phyloP scores from a whole-genome alignment of 2,888 invertebrate species.

The Polydrusus cervinus region DNA sequence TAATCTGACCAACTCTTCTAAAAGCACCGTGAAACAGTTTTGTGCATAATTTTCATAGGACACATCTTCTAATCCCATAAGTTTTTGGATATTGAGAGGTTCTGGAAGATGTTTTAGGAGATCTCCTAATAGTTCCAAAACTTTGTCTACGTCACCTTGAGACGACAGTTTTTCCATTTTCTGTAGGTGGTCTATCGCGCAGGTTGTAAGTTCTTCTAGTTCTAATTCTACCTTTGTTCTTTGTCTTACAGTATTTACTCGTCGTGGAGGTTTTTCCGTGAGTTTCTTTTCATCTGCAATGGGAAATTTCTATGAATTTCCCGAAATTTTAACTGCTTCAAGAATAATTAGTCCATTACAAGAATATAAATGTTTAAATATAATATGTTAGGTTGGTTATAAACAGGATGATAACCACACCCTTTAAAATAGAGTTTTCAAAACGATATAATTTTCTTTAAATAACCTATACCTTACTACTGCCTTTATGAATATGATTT shows the following conservation, averaged over 20 bases:
- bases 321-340: constrained; percentile 56
- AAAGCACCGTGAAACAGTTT: constrained; percentile 72
- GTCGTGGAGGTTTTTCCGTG: constrained; percentile 3
- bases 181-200: constrained; percentile 53
- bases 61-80: constrained; percentile 73
- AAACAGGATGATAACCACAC: no score
- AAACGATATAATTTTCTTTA: no score
- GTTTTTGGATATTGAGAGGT: constrained; percentile 79
- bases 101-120: constrained; percentile 71
- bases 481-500: no score
- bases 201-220: constrained; percentile 51
- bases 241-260: constrained; percentile 26
- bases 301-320: constrained; percentile 71
- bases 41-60: constrained; percentile 69
- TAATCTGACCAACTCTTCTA: constrained; percentile 72
- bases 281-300: constrained; percentile 60
- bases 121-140: constrained; percentile 64
- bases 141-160: constrained; percentile 65
- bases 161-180: constrained; percentile 66
- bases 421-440: no score
- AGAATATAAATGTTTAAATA: no score
- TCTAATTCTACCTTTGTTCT: constrained; percentile 29
- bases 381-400: no score
- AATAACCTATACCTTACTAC: no score
- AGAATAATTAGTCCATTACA: neutral